Base-by-base conservation (phyloP, 2,888 invertebrate species). In the Agrenia bidenticulata region DNA sequence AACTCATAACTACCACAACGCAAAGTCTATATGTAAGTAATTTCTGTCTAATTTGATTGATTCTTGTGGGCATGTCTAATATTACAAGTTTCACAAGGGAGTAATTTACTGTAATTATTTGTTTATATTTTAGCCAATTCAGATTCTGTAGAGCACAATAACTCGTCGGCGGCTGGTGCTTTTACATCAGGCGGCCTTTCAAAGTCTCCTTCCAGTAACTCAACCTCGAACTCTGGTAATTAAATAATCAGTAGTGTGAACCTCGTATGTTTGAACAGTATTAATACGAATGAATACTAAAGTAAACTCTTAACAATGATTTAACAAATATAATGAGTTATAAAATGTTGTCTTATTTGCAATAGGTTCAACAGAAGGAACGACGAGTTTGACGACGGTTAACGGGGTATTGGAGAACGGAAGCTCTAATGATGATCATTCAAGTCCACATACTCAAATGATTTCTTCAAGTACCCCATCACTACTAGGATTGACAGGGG, bases 1-100 rank as follows among this genome's bases (percentile, higher is more conserved):
- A 56, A 74, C 74, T 66, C 75, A 74, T 61, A 73, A 75, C 66
- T 73, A 74, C 72, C 71, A 73, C 63, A 73, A 70, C 69, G 68
- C 68, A 56, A 73, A 73, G 64, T 67, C 73, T 59, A 65, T 73
- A 66, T 68, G 73, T 73, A 69, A 67, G 70, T 61, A 49, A 39
- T 17, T 19, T n/a, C n/a, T n/a, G 7, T 45, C 17, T 13, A 21
- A 39, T 39, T 11, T 39, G 9, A 39, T 39, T n/a, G n/a, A n/a
- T n/a, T n/a, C n/a, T n/a, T n/a, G n/a, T n/a, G n/a, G n/a, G n/a
- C n/a, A n/a, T n/a, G n/a, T n/a, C n/a, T n/a, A n/a, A n/a, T n/a
- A n/a, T n/a, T n/a, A n/a, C n/a, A n/a, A n/a, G n/a, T n/a, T n/a
- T n/a, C n/a, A n/a, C n/a, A n/a, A n/a, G n/a, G n/a, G n/a, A n/a